Conservation (phyloP, 2,888 invertebrate genomes). For the Axea sp. region DNA sequence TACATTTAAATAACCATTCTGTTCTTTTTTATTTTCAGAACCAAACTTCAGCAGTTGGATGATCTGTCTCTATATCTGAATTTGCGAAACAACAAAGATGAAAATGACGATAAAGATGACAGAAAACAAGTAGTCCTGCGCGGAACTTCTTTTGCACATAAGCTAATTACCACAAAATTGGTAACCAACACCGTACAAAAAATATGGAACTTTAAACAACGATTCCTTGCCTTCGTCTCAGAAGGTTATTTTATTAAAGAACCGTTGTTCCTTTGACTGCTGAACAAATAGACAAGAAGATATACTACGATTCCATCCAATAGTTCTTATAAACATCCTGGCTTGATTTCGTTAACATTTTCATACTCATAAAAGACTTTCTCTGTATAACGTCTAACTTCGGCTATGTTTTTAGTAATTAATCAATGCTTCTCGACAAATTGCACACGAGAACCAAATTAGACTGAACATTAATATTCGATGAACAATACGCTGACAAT, state of each 20-base stretch:
- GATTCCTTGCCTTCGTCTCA: constrained; percentile 36
- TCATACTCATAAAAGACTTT: constrained; percentile 27
- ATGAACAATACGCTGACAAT: constrained; percentile 1
- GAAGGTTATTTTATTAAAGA: constrained; percentile 31
- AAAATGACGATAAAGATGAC: constrained; percentile 19
- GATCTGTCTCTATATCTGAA: constrained; percentile 26
- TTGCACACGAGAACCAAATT: constrained; percentile 17
- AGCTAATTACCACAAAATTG: constrained; percentile 35
- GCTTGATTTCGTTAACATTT: constrained; percentile 14
- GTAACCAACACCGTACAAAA: constrained; percentile 4
- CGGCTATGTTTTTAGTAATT: constrained; percentile 28
- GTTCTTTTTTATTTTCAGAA: constrained; percentile 32
- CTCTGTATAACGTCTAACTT: constrained; percentile 29
- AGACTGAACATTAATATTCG: constrained; percentile 42
- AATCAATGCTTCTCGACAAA: constrained; percentile 19
- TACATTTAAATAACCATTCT: not conserved
- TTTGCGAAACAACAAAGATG: not conserved
- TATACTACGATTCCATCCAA: constrained; percentile 11
- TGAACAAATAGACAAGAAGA: constrained; percentile 2
- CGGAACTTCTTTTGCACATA: constrained; percentile 24
- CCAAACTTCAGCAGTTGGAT: constrained; percentile 29
- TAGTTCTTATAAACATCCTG: not conserved
- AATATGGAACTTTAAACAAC: constrained; percentile 12
- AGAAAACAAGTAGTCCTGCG: constrained; percentile 18
- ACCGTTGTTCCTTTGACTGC: constrained; percentile 10